Evolutionary conservation across 1,140 invertebrate genomes (phyloP).

Genomic region (Lethocerus indicus): DNA sequence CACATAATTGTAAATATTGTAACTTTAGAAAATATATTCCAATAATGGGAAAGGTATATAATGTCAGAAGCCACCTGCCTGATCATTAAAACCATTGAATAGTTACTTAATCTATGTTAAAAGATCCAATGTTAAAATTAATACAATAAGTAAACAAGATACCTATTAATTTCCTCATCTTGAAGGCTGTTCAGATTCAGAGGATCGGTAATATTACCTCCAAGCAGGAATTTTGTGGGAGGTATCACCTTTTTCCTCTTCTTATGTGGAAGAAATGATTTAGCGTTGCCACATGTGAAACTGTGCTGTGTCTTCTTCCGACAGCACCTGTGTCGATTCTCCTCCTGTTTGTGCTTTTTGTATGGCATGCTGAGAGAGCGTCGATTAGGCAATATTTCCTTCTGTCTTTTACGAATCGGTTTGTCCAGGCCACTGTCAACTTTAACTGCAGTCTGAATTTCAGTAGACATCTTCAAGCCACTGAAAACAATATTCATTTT

Average conservation of each 20-base stretch:
- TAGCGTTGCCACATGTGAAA: conserved; percentile 9
- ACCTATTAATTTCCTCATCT: conserved; percentile 66
- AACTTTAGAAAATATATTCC: too few relatives aligned
- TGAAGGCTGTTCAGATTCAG: conserved; percentile 84
- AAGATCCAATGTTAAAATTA: neutral
- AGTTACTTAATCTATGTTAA: neutral
- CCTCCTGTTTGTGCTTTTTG: conserved; percentile 9
- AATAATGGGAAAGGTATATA: too few relatives aligned
- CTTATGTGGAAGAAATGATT: conserved; percentile 28
- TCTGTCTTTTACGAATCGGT: neutral
- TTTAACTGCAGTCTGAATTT: conserved; percentile 7
- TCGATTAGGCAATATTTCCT: conserved; percentile 1
- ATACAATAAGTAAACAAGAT: conserved; percentile 2
- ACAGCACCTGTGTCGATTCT: neutral
- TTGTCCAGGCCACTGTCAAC: conserved; percentile 3
- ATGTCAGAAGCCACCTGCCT: too few relatives aligned
- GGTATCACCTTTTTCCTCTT: conserved; percentile 54
- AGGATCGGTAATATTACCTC: conserved; percentile 89
- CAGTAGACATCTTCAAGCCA: conserved; percentile 8
- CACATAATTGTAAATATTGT: too few relatives aligned
- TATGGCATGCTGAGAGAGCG: conserved; percentile 1
- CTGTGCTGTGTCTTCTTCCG: conserved; percentile 8
- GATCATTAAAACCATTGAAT: too few relatives aligned
- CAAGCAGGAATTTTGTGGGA: conserved; percentile 84
- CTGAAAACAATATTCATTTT: too few relatives aligned